phyloP scores from a whole-genome alignment of 2,888 invertebrate genomes.

The Cotesia congregata region DNA sequence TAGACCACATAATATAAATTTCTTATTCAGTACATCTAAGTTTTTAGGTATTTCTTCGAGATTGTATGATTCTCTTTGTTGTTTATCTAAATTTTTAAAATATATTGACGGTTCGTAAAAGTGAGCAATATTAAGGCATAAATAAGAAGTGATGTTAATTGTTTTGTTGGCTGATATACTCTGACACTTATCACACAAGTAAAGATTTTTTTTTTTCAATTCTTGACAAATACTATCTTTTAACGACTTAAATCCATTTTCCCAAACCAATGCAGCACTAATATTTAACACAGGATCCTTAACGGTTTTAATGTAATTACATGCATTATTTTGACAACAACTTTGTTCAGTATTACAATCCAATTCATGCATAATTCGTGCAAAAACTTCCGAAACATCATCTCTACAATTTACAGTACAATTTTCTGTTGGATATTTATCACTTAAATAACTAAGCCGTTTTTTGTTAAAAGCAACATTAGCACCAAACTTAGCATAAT shows the following conservation, averaged over 20 bases:
- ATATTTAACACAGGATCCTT: not conserved
- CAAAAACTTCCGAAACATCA: constrained; percentile 9
- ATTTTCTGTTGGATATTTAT: not conserved
- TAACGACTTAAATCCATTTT: constrained; percentile 3
- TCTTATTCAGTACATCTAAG: not conserved
- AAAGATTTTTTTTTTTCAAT: not conserved
- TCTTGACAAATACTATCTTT: not conserved
- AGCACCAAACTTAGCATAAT: constrained; percentile 2
- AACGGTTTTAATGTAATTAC: not conserved
- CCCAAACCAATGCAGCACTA: not conserved
- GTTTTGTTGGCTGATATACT: constrained; percentile 1
- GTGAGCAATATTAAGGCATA: not conserved
- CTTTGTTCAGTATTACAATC: constrained; percentile 8
- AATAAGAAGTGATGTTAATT: constrained; percentile 8
- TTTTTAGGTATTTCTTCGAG: not conserved
- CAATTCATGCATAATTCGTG: not conserved
- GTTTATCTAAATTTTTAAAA: not conserved
- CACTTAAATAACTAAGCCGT: not conserved
- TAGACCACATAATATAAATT: not conserved
- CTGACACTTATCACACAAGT: not conserved
- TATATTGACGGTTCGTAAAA: not conserved
- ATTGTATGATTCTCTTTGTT: not conserved
- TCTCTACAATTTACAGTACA: not conserved
- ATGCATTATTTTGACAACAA: not conserved
- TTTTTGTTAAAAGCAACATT: constrained; percentile 5